Base-by-base conservation (phyloP, 1,140 invertebrate species). In the Hypsibius dujardini region DNA sequence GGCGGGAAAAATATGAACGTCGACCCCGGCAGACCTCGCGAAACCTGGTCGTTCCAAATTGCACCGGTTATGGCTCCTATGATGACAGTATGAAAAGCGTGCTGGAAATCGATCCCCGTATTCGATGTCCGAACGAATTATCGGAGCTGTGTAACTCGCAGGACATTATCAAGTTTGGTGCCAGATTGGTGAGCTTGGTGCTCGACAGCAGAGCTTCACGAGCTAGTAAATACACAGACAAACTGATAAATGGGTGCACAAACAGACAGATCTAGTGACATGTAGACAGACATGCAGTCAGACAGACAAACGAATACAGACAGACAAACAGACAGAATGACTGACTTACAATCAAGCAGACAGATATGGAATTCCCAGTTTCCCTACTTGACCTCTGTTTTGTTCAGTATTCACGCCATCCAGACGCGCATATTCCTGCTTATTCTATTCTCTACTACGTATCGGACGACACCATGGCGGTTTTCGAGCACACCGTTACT, bases 391-490 rank as follows among this genome's bases (percentile, higher is more conserved):
- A 56, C 50, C 50, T 7, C n/a, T 56, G 7, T 7, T 56, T 56
- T n/a, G 50, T 56, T 56, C n/a, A 56, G 50, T 67, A 14, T 3
- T 67, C 62, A 42, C 62, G 42, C 42, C 62, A 67, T 67, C 62
- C 62, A 12, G 62, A 67, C 42, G 62, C 62, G 7, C 62, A 67
- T 14, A 7, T 67, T 42, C 62, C 62, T 3, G 42, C 7, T 42
- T 67, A 67, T 42, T 7, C 42, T 3, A 67, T 67, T 14, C 7
- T 67, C 3, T 67, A 67, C 45, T 67, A 67, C 42, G 42, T 67
- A 42, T 12, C 62, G 7, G 62, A 67, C 62, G 42, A 67, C 62
- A 67, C 62, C 62, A 67, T 67, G 7, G 62, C 62, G 7, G 62
- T 67, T 12, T 67, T 14, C 42, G 62, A 67, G 45, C 7, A 67